Evolutionary conservation across 1,140 invertebrate genomes (phyloP), one percentile per base, ranked within the genome.

Genomic region (Pogonomyrmex californicus): DNA sequence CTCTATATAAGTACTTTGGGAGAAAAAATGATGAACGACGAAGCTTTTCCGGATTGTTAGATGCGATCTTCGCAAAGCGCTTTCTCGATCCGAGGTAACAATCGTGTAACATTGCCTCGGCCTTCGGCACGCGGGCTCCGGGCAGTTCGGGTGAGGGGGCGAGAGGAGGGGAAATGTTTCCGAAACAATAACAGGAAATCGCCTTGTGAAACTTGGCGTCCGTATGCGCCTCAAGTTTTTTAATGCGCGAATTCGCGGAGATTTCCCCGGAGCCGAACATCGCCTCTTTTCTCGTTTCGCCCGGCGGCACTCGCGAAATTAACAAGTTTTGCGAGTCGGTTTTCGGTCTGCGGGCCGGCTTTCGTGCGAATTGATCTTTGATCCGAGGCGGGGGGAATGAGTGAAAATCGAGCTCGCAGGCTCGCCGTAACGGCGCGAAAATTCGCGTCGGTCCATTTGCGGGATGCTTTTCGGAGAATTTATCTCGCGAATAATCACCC

Each of bases 201-300:
- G 79, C 68, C 68, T n/a, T 33, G 58, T 58, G 75, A 60, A 85
- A 77, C 49, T 86, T 87, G 68, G 65, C 51, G 41, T 85, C 58
- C 47, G 70, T 70, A 66, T 60, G 44, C 36, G 33, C 63, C 5
- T 56, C 36, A 66, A 91, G 78, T 90, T 90, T 90, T 85, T 77
- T 91, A 90, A 90, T 71, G 83, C 82, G 86, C 78, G 83, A 88
- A 83, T 88, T 91, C 86, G 90, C 87, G 23, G 23, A 90, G 87
- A 91, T 91, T 91, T 91, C 87, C 87, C 76, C 65, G 66, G 89
- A 90, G 88, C 76, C 76, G 81, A 23, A 68, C 79, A 79, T 88
- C 71, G 86, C 17, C 78, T 76, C 86, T 83, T 60, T 82, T 60
- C 41, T n/a, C 41, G 47, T 86, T 88, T 88, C 56, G 30, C 65